Evolutionary conservation across 2,888 invertebrate genomes (phyloP), one percentile per base, ranked within the genome.

Genomic region (Chromoteleia sp.): DNA sequence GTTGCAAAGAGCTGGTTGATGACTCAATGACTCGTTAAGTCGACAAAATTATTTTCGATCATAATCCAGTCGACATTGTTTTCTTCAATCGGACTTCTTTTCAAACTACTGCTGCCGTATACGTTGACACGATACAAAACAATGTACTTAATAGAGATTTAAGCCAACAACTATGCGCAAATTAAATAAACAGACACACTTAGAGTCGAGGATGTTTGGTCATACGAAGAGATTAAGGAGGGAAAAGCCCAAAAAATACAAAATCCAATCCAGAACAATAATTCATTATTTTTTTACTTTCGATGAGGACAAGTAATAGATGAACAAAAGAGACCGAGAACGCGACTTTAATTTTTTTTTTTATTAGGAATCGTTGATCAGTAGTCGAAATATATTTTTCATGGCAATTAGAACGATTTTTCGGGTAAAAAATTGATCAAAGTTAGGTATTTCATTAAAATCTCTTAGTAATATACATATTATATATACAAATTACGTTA

Each of bases 271-370:
- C 52, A 70, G 48, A 73, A 79, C 71, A 73, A 73, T 79, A 73
- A 79, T 71, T 59, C 48, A 30, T 73, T 70, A 77, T 63, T 70
- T 70, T 56, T 68, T 76, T 76, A 76, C 54, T 59, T 76, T 61
- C 21, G 43, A 59, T 39, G 15, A 67, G 21, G 30, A 68, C 30
- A 65, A 10, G 10, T 33, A 48, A 48, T 45, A 74, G 63, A n/a
- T 4, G 17, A 7, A 15, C 21, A 45, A 21, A 19, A 29, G 10
- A 54, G 30, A 50, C 19, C 30, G 36, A 71, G 12, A 54, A 25
- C 36, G 33, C 6, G 14, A 30, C 10, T 33, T 65, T 0, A 56
- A 39, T 2, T 56, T 56, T 8, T 5, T 65, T 48, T 39, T 50
- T 14, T 2, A 39, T 50, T 36, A 50, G 36, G 12, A 39, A 29